Evolutionary conservation across 2,888 invertebrate genomes (phyloP).

Genomic region (Sylvicola cinctus): DNA sequence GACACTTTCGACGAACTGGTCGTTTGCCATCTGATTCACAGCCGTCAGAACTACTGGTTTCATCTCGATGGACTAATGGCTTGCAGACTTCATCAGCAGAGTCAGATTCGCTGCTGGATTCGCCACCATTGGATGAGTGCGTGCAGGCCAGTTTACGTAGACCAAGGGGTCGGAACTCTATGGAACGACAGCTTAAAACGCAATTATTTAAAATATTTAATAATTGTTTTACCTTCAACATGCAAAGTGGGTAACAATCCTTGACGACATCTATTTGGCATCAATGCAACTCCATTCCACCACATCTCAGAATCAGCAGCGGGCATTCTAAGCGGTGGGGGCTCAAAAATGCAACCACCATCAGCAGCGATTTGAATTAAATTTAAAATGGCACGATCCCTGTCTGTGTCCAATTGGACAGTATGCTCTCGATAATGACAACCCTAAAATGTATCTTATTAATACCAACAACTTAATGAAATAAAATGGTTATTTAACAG

Average conservation of each 20-base stretch:
- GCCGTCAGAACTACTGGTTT: constrained; percentile 20
- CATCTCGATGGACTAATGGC: not conserved
- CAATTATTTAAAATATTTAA: too few relatives aligned
- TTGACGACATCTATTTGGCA: constrained; percentile 21
- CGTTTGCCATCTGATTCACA: constrained; percentile 19
- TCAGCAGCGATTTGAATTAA: constrained; percentile 21
- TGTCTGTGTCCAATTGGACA: constrained; percentile 38
- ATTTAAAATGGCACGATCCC: constrained; percentile 40
- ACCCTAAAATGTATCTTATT: constrained; percentile 28
- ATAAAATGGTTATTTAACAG: constrained; percentile 12
- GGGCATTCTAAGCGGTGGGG: constrained; percentile 13
- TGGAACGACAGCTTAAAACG: too few relatives aligned
- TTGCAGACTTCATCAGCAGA: constrained; percentile 6
- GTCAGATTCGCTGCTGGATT: constrained; percentile 19
- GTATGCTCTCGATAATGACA: constrained; percentile 55
- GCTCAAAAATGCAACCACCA: constrained; percentile 18
- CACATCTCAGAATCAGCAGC: constrained; percentile 13
- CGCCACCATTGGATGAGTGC: constrained; percentile 10
- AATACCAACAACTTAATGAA: not conserved
- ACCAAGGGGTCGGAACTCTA: too few relatives aligned
- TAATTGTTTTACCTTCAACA: constrained; percentile 12
- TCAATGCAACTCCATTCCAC: constrained; percentile 20
- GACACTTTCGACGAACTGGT: constrained; percentile 6
- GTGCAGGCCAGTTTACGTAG: not conserved
- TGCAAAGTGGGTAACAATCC: constrained; percentile 20